Evolutionary conservation across 2,113 vertebrate genomes (phyloP).

Genomic region (Pseudopipra pipra): DNA sequence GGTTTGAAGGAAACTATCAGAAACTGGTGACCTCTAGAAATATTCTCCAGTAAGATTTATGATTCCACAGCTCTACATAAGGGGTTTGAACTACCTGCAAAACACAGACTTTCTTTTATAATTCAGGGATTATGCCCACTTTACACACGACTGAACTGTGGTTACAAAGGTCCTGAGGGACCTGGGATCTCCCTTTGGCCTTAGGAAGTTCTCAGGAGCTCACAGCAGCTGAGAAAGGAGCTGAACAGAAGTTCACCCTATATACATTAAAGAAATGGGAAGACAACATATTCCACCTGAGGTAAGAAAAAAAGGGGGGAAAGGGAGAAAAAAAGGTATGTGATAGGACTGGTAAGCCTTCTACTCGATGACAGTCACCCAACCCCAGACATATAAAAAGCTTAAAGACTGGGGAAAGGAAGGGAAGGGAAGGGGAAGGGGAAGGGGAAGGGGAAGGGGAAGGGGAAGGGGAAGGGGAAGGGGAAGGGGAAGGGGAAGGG

Average conservation of each 20-base stretch:
- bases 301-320: background rate
- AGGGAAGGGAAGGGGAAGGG: too few species aligned
- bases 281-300: background rate
- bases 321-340: too few species aligned
- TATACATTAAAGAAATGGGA: background rate
- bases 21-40: conserved; percentile 34
- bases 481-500: too few species aligned
- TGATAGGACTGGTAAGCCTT: background rate
- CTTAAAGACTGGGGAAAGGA: background rate
- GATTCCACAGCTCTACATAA: background rate
- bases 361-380: background rate
- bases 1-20: conserved; percentile 27
- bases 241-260: background rate
- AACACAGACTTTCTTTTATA: background rate
- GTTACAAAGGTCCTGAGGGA: background rate
- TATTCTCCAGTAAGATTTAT: conserved; percentile 20
- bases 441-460: too few species aligned
- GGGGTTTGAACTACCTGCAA: conserved; percentile 3
- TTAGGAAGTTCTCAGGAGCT: background rate
- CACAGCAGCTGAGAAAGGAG: background rate
- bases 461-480: too few species aligned
- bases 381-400: background rate
- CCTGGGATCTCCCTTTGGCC: background rate
- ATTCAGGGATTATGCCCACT: background rate
- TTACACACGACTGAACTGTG: background rate